Evolutionary conservation across 2,888 invertebrate species (phyloP).

Genomic region (Folsomia manolachei): DNA sequence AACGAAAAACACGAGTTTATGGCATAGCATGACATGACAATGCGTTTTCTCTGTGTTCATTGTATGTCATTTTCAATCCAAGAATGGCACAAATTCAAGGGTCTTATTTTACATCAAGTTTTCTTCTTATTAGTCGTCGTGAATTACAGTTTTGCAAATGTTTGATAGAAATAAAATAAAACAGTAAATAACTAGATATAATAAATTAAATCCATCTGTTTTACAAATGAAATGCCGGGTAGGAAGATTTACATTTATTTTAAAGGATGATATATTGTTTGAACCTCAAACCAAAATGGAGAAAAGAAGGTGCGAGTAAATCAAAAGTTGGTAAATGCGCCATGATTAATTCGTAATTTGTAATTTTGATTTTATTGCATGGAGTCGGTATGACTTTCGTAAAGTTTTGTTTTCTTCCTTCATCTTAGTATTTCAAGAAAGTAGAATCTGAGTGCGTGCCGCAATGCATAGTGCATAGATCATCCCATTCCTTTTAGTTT

Average conservation of each 20-base stretch:
- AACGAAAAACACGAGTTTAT: neutral
- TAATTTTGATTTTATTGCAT: neutral
- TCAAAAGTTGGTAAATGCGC: neutral
- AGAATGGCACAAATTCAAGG: neutral
- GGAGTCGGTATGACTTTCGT: neutral
- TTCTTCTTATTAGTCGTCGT: too few relatives aligned
- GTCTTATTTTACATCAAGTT: too few relatives aligned
- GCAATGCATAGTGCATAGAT: neutral
- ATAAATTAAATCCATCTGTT: too few relatives aligned
- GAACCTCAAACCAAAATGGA: neutral
- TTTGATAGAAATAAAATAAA: too few relatives aligned
- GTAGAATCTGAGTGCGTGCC: neutral
- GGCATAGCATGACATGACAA: conserved; percentile 18
- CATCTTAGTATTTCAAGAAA: neutral
- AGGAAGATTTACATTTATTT: too few relatives aligned
- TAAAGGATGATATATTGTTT: neutral
- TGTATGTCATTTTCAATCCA: neutral
- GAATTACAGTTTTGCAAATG: too few relatives aligned
- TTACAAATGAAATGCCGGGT: too few relatives aligned
- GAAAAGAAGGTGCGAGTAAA: neutral
- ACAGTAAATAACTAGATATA: too few relatives aligned
- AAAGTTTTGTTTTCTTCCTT: neutral
- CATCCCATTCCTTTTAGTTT: too few relatives aligned
- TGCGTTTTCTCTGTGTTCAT: conserved; percentile 21
- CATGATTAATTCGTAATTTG: conserved; percentile 2